These are phyloP conservation scores for Salticus scenicus DNA, from an alignment of 2,888 invertebrate genomes.

Conservation along the genomic window DNA sequence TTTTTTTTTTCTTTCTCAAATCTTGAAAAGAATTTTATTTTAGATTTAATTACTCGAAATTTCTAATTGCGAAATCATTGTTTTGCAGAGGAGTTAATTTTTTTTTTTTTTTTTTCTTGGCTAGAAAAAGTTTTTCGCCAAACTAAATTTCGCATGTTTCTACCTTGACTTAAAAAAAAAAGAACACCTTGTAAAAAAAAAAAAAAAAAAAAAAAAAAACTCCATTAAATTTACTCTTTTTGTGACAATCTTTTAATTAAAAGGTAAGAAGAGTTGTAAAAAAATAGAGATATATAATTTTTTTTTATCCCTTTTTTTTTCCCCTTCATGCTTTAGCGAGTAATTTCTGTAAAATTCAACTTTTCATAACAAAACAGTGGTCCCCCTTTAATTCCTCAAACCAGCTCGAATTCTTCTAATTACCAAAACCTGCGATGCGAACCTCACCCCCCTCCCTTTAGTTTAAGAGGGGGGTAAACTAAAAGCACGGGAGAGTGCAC, in stretches of 20 bases:
- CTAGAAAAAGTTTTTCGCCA: neutral
- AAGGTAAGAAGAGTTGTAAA: no score
- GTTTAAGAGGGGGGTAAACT: constrained; percentile 1
- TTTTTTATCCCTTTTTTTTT: neutral
- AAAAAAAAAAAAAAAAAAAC: neutral
- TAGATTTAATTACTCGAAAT: constrained; percentile 49
- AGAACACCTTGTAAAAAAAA: neutral
- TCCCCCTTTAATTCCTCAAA: constrained; percentile 25
- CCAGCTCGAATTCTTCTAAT: constrained; percentile 59
- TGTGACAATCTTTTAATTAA: constrained; percentile 58
- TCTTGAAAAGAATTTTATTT: constrained; percentile 23
- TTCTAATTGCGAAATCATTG: constrained; percentile 63
- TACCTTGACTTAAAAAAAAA: neutral
- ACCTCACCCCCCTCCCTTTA: neutral
- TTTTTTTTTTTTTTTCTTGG: neutral
- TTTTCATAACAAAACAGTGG: constrained; percentile 56
- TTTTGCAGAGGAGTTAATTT: constrained; percentile 1
- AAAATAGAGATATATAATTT: no score
- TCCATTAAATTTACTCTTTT: constrained; percentile 45
- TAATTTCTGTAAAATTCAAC: constrained; percentile 20
- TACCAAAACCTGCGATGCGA: constrained; percentile 32
- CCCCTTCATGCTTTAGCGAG: constrained; percentile 4
- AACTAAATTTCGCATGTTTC: neutral
- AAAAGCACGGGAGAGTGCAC: constrained; percentile 23
- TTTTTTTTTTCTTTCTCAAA: neutral